These are phyloP conservation scores for Malurus leucopterus DNA, from an alignment of 2,797 vertebrate species.

Conservation along the genomic window DNA sequence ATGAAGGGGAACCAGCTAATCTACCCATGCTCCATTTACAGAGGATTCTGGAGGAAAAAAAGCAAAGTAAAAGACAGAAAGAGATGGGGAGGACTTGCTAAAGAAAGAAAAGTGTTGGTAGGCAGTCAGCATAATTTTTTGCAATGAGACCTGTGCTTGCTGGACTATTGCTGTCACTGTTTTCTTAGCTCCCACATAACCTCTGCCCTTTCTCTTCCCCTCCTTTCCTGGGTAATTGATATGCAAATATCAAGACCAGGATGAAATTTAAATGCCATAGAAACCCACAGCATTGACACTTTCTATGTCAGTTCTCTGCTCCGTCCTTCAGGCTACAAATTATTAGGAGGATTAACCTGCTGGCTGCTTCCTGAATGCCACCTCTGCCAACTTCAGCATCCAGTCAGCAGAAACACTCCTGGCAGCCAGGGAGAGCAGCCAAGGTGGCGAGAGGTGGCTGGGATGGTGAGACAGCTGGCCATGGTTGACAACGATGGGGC, in stretches of 20 bases:
- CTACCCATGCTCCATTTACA: conserved; percentile 38
- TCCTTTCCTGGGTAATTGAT: conserved; percentile 4
- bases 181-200: not conserved
- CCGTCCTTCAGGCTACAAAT: not conserved
- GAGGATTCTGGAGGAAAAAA: not conserved
- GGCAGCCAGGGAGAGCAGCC: not conserved
- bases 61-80: not conserved
- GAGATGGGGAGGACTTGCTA: not conserved
- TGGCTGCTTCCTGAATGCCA: not conserved
- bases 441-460: accelerated
- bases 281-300: not conserved
- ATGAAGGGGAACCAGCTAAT: conserved; percentile 69
- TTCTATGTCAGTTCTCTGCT: not conserved
- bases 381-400: not conserved
- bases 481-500: not conserved
- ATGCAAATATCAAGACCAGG: conserved; percentile 19
- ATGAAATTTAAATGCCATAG: conserved; percentile 21
- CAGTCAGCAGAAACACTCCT: not conserved
- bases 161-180: not conserved
- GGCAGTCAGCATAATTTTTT: not conserved
- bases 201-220: conserved; percentile 1
- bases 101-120: conserved; percentile 10
- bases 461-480: not conserved
- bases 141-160: not conserved
- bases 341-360: conserved; percentile 25